phyloP scores from a whole-genome alignment of 2,888 invertebrate species.

The Eueremaeus valkanovi region DNA sequence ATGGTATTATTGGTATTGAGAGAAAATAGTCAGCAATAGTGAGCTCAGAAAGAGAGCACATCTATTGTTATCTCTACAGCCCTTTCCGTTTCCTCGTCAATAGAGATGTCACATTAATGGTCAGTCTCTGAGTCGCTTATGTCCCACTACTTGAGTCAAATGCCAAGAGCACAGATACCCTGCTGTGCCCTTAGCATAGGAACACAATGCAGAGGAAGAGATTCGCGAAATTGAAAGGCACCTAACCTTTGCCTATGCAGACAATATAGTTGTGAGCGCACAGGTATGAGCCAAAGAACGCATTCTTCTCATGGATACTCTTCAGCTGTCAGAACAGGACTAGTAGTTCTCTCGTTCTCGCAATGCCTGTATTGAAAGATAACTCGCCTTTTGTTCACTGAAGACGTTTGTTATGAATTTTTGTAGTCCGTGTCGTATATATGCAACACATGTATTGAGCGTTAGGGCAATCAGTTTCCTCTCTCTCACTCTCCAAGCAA shows the following conservation, averaged over 20 bases:
- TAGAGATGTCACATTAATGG: slow-evolving; percentile 27
- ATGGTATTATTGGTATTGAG: not conserved
- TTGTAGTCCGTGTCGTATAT: not conserved
- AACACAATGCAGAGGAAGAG: slow-evolving; percentile 5
- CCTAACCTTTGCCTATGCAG: not conserved
- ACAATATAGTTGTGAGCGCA: too few species aligned
- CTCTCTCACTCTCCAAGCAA: not conserved
- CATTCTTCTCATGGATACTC: slow-evolving; percentile 13
- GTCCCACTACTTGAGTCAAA: slow-evolving; percentile 13
- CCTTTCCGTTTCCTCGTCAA: slow-evolving; percentile 20
- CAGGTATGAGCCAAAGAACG: not conserved
- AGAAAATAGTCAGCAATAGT: not conserved
- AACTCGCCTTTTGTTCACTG: slow-evolving; percentile 1
- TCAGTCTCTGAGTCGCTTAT: not conserved
- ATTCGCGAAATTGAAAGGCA: not conserved
- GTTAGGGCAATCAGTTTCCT: not conserved
- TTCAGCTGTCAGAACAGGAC: not conserved
- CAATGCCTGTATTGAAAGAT: slow-evolving; percentile 1
- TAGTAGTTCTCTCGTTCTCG: too few species aligned
- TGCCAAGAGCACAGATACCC: slow-evolving; percentile 8
- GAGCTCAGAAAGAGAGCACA: not conserved
- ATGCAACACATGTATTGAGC: not conserved
- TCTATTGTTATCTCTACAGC: not conserved
- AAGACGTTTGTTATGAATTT: slow-evolving; percentile 15
- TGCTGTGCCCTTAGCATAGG: not conserved